Base-by-base conservation (phyloP, 2,113 vertebrate species). In the Erythrocercus mccallii region DNA sequence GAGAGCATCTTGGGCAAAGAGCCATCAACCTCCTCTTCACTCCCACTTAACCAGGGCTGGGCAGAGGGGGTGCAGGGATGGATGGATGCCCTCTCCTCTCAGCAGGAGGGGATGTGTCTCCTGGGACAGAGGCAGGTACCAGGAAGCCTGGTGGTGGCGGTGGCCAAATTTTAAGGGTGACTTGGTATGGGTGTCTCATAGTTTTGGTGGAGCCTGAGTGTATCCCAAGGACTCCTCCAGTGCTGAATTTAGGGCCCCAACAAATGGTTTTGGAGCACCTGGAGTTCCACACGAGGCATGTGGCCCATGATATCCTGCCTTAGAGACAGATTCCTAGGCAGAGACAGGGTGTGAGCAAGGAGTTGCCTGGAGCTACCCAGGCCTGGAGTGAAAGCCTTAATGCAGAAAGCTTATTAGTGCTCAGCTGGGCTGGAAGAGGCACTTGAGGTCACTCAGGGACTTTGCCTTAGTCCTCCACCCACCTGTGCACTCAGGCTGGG, bases 331-430 rank as follows among this genome's bases (percentile, higher is more conserved):
- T 56, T 92, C 38, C 76, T 53, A 8, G 42, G 76, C 60, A 64
- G 60, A 60, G 27, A 28, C 57, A 28, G 42, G 35, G n/a, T 2
- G 0, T 24, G 81, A 85, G 58, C 61, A 69, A 47, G 38, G 77
- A 89, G 23, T 14, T 86, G 56, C 88, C 89, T 86, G 77, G 56
- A 95, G 92, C 65, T 92, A 74, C 80, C 60, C 44, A 14, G 78
- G 64, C 33, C 64, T 66, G 22, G 69, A 94, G 94, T 95, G 94
- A 96, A 94, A 96, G 83, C 86, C 31, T 81, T 68, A 81, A 53
- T 51, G 12, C 92, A 86, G 65, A 64, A 71, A 91, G 86, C 83
- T 78, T 30, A 73, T 93, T 91, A 96, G 65, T 18, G 77, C 69
- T 86, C 44, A 60, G 47, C 76, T 53, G 73, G 51, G 61, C 72